These are phyloP conservation scores for Cydia pomonella DNA, from an alignment of 1,140 invertebrate genomes.

Conservation along the genomic window DNA sequence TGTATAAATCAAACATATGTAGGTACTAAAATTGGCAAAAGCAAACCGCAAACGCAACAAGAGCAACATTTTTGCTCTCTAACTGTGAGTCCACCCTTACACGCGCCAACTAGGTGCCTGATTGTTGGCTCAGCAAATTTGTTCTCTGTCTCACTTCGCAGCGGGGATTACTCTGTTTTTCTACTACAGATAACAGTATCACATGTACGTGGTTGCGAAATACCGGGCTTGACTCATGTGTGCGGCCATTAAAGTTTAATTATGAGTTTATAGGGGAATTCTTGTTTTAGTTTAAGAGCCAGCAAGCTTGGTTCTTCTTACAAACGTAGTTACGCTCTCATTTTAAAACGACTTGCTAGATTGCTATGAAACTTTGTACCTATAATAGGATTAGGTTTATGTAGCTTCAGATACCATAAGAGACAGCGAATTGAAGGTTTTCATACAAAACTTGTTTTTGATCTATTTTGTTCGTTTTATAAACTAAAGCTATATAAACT, in stretches of 20 bases:
- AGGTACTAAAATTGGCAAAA: neutral
- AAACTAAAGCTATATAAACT: no score
- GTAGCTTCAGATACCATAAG: no score
- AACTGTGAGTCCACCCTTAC: neutral
- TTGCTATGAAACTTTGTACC: no score
- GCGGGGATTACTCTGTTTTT: constrained; percentile 74
- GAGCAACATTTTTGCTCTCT: neutral
- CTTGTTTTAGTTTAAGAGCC: neutral
- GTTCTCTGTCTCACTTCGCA: constrained; percentile 67
- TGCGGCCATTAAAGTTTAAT: neutral
- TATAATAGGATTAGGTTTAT: no score
- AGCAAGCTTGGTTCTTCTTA: no score
- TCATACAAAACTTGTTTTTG: no score
- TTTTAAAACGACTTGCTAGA: no score
- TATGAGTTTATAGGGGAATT: neutral
- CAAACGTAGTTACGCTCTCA: no score
- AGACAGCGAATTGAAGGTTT: no score
- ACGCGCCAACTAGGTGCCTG: constrained; percentile 55
- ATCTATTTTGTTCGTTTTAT: no score
- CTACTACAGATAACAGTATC: constrained; percentile 69
- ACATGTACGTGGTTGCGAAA: neutral
- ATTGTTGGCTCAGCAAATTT: constrained; percentile 77
- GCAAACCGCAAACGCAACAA: neutral
- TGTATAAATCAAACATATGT: neutral
- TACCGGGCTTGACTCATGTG: neutral